These are phyloP conservation scores for Ditylenchus dipsaci DNA, from an alignment of 1,140 invertebrate species.

Conservation along the genomic window DNA sequence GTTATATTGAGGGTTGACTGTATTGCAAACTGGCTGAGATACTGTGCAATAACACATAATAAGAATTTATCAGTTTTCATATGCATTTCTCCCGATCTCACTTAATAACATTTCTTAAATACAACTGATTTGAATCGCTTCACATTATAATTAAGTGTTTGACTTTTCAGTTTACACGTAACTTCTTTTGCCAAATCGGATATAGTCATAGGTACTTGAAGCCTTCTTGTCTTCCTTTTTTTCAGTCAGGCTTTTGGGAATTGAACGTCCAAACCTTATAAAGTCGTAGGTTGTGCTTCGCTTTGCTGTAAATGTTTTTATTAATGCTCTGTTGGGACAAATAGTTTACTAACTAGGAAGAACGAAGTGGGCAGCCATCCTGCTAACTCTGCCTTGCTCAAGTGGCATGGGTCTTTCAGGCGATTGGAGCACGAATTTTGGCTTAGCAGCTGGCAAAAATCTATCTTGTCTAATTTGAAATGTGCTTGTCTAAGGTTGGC, in stretches of 20 bases:
- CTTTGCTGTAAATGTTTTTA: not conserved
- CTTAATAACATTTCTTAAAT: no score
- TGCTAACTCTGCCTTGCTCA: not conserved
- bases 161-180: no score
- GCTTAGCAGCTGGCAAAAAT: not conserved
- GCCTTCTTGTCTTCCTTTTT: slow-evolving; percentile 1
- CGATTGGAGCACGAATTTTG: not conserved
- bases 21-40: no score
- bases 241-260: not conserved
- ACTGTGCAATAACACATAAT: no score
- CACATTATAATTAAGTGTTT: no score
- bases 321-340: not conserved
- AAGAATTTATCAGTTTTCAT: no score
- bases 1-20: no score
- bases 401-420: not conserved
- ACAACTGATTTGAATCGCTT: no score
- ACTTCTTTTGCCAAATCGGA: not conserved
- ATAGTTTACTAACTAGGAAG: not conserved
- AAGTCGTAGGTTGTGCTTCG: slow-evolving; percentile 1
- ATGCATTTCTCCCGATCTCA: no score
- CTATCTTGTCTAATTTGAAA: not conserved
- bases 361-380: not conserved
- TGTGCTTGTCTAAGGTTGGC: not conserved
- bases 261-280: not conserved
- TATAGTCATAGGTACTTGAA: not conserved